Conservation (phyloP, 2,113 vertebrate genomes). For the Chinchilla lanigera region DNA sequence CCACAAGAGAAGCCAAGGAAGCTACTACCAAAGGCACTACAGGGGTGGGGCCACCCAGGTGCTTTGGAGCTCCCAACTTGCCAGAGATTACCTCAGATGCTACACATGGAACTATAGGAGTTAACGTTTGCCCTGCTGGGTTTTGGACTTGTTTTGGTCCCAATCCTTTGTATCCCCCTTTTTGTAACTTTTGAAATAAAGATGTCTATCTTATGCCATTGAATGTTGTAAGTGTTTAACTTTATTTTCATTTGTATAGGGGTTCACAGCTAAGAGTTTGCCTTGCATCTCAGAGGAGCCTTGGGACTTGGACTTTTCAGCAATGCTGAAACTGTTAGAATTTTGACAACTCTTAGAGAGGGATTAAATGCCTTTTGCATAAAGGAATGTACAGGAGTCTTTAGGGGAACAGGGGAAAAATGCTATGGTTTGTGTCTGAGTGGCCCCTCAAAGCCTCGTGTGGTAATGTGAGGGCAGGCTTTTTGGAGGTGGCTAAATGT, state of each 20-base stretch:
- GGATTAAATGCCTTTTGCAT: background rate
- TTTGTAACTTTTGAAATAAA: background rate
- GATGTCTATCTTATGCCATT: background rate
- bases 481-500: background rate
- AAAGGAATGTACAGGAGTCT: background rate
- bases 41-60: no score
- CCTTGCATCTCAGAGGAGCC: background rate
- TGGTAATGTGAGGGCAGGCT: background rate
- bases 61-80: no score
- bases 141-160: no score
- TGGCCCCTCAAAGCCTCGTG: background rate
- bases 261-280: background rate
- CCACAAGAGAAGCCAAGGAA: no score
- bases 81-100: no score
- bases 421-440: background rate
- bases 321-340: background rate
- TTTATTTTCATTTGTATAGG: background rate
- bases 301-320: background rate
- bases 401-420: no score
- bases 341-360: background rate
- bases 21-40: no score
- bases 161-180: no score
- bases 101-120: no score
- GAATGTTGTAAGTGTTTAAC: background rate
- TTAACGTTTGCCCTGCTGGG: no score